Evolutionary conservation across 2,113 vertebrate species (phyloP).

Genomic region (Pseudorectes ferrugineus): DNA sequence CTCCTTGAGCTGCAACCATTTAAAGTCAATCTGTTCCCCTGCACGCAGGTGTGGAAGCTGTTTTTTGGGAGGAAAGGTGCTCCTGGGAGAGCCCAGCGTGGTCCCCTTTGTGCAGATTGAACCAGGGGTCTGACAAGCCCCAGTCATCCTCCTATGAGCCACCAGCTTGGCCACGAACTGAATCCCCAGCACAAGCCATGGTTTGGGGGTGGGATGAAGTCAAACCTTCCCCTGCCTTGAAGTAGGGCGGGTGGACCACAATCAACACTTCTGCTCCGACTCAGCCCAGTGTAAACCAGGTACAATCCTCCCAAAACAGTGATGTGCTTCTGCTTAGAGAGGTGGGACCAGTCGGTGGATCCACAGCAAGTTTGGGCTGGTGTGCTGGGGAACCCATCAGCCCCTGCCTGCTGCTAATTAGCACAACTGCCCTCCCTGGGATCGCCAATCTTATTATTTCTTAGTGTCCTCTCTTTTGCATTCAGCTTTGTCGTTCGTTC

Average conservation of each 20-base stretch:
- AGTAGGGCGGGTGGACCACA: too few relatives aligned
- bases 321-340: background rate
- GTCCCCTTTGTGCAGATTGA: background rate
- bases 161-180: background rate
- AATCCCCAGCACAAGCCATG: background rate
- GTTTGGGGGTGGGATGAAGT: background rate
- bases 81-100: accelerated
- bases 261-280: background rate
- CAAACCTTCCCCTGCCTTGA: background rate
- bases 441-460: accelerated
- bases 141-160: background rate
- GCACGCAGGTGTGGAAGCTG: background rate
- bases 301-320: background rate
- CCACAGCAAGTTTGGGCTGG: background rate
- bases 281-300: background rate
- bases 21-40: background rate
- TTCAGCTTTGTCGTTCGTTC: background rate
- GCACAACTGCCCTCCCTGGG: background rate
- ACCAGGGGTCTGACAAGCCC: background rate
- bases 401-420: background rate
- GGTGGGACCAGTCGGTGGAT: accelerated
- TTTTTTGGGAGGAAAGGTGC: background rate
- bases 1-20: background rate
- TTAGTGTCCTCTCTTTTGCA: background rate
- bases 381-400: background rate